phyloP scores from a whole-genome alignment of 2,113 vertebrate species.

The Chionomys nivalis region DNA sequence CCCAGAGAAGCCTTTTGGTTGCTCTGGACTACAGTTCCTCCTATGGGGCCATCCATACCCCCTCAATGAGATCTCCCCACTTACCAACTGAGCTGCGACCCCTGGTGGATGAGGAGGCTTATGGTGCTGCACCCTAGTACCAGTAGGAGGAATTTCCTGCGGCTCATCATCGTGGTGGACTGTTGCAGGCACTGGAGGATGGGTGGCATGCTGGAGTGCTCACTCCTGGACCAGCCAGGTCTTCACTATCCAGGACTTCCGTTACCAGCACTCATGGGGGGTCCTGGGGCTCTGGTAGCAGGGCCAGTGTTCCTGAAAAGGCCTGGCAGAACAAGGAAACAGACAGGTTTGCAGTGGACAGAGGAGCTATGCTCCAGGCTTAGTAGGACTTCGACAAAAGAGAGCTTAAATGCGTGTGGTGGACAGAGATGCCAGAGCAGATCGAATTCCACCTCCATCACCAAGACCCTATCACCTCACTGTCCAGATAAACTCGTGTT shows the following conservation, averaged over 20 bases:
- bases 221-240: conserved; percentile 55
- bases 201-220: conserved; percentile 61
- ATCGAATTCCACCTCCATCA: conserved; percentile 72
- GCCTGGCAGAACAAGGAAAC: conserved; percentile 72
- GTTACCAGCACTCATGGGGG: conserved; percentile 76
- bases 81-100: conserved; percentile 90
- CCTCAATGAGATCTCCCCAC: conserved; percentile 2
- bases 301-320: conserved; percentile 75
- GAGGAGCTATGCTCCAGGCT: conserved; percentile 46
- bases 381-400: conserved; percentile 39
- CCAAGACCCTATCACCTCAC: conserved; percentile 64
- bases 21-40: neutral
- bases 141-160: conserved; percentile 89
- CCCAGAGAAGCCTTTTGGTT: neutral
- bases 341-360: conserved; percentile 68
- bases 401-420: conserved; percentile 9
- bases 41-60: neutral
- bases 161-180: conserved; percentile 86
- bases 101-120: conserved; percentile 90
- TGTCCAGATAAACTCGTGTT: conserved; percentile 60
- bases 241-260: conserved; percentile 71
- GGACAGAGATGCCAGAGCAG: conserved; percentile 59
- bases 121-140: conserved; percentile 87
- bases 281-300: conserved; percentile 75
- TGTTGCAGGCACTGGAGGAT: conserved; percentile 69